Percentiles rank a stretch among this genome's conserved stretches.
Evolutionary conservation across 2,113 vertebrate species (phyloP).

Genomic region (Girardinichthys multiradiatus): DNA sequence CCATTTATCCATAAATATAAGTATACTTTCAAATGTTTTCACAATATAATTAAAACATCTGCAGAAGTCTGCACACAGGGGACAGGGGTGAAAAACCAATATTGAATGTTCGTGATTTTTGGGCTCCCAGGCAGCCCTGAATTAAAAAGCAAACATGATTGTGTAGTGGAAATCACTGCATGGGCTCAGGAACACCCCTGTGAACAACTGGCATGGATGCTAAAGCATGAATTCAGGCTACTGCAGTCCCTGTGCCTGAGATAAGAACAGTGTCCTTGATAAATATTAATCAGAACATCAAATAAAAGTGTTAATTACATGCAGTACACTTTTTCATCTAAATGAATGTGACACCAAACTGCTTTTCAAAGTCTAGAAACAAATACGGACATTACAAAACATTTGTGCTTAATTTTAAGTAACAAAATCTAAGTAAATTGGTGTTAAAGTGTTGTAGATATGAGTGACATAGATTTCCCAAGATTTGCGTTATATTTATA

Average conservation of each 20-base stretch:
- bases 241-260: not conserved
- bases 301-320: not conserved
- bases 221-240: not conserved
- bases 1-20: not conserved
- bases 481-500: too few relatives aligned
- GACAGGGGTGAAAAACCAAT: not conserved
- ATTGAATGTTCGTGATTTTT: constrained; percentile 10
- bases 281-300: not conserved
- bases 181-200: not conserved
- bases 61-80: not conserved
- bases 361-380: not conserved
- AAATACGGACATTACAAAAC: too few relatives aligned
- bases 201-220: constrained; percentile 1
- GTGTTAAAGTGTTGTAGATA: too few relatives aligned
- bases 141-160: constrained; percentile 3
- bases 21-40: not conserved
- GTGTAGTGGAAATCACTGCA: constrained; percentile 9
- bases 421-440: too few relatives aligned
- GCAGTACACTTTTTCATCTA: not conserved
- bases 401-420: too few relatives aligned
- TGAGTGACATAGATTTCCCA: too few relatives aligned
- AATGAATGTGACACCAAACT: too few relatives aligned
- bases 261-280: not conserved
- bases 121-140: not conserved
- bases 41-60: not conserved